Conservation (phyloP, 2,113 vertebrate species). For the Dendrocopos noguchii region DNA sequence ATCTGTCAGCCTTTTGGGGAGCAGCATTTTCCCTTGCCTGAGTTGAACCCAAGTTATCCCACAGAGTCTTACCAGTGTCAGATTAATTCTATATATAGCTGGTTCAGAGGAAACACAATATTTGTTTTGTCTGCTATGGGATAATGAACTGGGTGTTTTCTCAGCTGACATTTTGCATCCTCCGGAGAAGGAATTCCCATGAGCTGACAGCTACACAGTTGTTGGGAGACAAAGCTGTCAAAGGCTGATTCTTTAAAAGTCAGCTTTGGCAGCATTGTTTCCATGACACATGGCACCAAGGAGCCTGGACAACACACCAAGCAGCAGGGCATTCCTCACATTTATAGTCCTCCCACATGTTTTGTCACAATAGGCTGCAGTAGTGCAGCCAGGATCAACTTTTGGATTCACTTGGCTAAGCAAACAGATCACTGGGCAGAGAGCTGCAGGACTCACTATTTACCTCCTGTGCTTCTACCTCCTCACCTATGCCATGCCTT, state of each 20-base stretch:
- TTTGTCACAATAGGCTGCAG: neutral
- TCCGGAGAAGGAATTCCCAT: constrained; percentile 54
- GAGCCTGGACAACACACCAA: neutral
- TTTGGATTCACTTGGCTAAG: neutral
- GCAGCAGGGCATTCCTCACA: constrained; percentile 25
- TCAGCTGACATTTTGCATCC: constrained; percentile 33
- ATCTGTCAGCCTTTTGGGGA: neutral
- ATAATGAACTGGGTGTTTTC: constrained; percentile 7
- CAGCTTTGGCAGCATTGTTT: constrained; percentile 53
- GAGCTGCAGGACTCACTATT: neutral
- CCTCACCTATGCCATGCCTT: neutral
- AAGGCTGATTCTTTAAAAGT: constrained; percentile 54
- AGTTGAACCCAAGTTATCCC: neutral
- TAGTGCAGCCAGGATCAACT: neutral
- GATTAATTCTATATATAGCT: constrained; percentile 19
- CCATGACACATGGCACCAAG: neutral
- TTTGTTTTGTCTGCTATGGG: constrained; percentile 40
- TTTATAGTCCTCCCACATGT: constrained; percentile 14
- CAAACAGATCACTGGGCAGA: neutral
- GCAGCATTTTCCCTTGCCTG: neutral
- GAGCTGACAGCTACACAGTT: constrained; percentile 37
- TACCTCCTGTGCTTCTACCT: neutral
- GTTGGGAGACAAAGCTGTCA: constrained; percentile 14
- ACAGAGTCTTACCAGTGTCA: neutral
- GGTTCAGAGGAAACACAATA: neutral